phyloP scores from a whole-genome alignment of 2,113 vertebrate genomes.

The Rynchops niger region DNA sequence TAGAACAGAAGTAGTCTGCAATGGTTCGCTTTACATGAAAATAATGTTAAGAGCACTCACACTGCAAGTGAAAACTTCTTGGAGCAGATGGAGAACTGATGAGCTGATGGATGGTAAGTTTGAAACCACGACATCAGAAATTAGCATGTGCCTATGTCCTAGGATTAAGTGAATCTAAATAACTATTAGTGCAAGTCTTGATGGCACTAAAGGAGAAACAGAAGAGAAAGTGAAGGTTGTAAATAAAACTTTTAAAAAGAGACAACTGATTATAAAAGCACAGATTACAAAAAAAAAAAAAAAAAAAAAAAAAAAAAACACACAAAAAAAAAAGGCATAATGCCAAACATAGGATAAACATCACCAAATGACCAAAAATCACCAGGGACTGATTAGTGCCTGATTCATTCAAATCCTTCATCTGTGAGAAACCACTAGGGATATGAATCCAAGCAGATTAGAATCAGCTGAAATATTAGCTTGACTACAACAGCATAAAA shows the following conservation, averaged over 20 bases:
- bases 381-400: not conserved
- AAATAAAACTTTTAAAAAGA: not conserved
- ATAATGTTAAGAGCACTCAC: not conserved
- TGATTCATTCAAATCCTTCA: constrained; percentile 23
- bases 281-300: not conserved
- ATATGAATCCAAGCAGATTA: not conserved
- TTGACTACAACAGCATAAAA: not conserved
- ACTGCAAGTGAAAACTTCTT: not conserved
- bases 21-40: not conserved
- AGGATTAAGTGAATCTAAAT: not conserved
- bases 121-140: not conserved
- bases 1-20: not conserved
- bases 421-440: not conserved
- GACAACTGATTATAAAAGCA: not conserved
- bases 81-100: not conserved
- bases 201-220: not conserved
- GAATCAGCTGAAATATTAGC: constrained; percentile 31
- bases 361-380: not conserved
- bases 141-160: not conserved
- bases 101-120: not conserved
- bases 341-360: not conserved
- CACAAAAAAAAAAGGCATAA: not conserved
- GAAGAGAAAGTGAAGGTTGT: not conserved
- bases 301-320: no score
- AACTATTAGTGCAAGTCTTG: not conserved